Conservation (phyloP, 2,113 vertebrate genomes). For the Corythaeola cristata region DNA sequence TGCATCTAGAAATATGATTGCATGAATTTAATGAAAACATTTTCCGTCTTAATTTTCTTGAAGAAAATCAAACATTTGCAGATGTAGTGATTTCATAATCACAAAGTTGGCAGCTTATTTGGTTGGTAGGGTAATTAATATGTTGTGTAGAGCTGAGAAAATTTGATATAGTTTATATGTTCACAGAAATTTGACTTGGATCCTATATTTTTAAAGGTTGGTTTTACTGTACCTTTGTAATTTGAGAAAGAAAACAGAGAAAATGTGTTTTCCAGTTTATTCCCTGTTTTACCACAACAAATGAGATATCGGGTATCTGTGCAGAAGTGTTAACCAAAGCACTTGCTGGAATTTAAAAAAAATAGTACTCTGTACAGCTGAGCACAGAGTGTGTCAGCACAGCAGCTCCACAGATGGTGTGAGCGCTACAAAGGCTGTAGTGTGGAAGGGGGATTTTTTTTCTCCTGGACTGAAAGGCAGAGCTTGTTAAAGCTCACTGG, state of each 20-base stretch:
- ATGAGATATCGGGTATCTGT: not conserved
- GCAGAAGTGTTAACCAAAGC: not conserved
- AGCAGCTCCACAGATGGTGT: not conserved
- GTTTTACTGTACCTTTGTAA: not conserved
- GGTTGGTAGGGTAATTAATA: rapidly evolving
- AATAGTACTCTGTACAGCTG: not conserved
- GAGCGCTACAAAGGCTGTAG: not conserved
- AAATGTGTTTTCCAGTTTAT: not conserved
- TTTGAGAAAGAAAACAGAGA: not conserved
- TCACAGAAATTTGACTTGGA: not conserved
- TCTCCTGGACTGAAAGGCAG: not conserved
- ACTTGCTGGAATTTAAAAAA: not conserved
- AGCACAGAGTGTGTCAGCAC: not conserved
- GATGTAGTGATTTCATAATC: not conserved
- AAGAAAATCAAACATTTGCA: not conserved
- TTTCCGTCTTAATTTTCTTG: not conserved
- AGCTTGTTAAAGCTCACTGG: not conserved
- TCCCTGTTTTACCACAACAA: not conserved
- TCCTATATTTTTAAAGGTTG: not conserved
- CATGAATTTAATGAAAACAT: not conserved
- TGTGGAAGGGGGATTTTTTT: not conserved
- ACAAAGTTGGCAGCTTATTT: not conserved
- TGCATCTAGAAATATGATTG: not conserved
- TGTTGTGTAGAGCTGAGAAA: not conserved
- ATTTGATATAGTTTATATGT: not conserved